Percentiles rank a stretch among this genome's conserved stretches.
These are phyloP conservation scores for Drosophila insularis DNA, from an alignment of 1,140 invertebrate species.

Conservation along the genomic window DNA sequence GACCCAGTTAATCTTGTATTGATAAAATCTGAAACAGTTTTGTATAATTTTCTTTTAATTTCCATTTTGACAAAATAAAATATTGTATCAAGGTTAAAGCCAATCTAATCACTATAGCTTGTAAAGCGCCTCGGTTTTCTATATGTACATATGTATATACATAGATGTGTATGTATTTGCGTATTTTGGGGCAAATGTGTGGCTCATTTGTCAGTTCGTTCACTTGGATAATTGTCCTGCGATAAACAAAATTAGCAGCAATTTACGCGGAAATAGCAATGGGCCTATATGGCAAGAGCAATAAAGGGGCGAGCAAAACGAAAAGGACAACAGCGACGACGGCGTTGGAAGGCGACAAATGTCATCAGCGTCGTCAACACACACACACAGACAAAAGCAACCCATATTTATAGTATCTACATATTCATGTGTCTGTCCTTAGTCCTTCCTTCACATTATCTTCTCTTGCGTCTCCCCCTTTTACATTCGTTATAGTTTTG, in stretches of 20 bases:
- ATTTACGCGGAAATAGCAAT: constrained; percentile 77
- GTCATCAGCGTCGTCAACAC: constrained; percentile 55
- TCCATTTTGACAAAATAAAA: no score
- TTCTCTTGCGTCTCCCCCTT: constrained; percentile 16
- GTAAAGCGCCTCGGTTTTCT: not conserved
- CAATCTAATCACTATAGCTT: not conserved
- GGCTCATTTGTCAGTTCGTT: constrained; percentile 82
- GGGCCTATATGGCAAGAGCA: constrained; percentile 40
- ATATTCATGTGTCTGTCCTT: constrained; percentile 64
- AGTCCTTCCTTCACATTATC: not conserved
- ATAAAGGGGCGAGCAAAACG: constrained; percentile 13
- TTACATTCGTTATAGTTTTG: constrained; percentile 78
- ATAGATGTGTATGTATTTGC: no score
- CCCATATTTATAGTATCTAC: constrained; percentile 65
- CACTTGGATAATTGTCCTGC: constrained; percentile 81
- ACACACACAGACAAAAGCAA: constrained; percentile 52
- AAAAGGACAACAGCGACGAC: constrained; percentile 48
- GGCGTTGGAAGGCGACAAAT: constrained; percentile 62
- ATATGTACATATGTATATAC: no score
- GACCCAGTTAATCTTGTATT: no score
- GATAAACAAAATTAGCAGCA: constrained; percentile 82
- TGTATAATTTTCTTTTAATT: no score
- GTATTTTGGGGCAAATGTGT: constrained; percentile 39
- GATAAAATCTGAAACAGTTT: no score
- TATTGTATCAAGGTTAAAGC: not conserved